These are phyloP conservation scores for Rhinogobio ventralis DNA, from an alignment of 2,797 vertebrate species.

Conservation along the genomic window DNA sequence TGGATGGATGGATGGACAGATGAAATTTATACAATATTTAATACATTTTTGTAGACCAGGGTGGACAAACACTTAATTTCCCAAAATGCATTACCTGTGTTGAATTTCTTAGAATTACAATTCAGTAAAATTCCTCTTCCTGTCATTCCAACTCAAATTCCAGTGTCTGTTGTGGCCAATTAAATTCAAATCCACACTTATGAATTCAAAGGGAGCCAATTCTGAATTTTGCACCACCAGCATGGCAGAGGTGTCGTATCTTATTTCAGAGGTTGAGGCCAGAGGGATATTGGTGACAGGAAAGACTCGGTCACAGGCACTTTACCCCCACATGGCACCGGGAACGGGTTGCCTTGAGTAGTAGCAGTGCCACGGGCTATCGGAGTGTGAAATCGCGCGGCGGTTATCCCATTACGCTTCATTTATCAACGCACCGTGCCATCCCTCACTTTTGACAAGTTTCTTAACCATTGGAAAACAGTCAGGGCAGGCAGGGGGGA, in stretches of 20 bases:
- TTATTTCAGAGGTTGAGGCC: slow-evolving; percentile 37
- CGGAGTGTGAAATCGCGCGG: slow-evolving; percentile 72
- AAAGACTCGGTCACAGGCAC: slow-evolving; percentile 30
- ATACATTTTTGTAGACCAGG: neutral
- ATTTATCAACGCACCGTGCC: slow-evolving; percentile 78
- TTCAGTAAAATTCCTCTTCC: neutral
- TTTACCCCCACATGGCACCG: slow-evolving; percentile 16
- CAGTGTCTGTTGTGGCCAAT: neutral
- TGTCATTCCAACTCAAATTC: neutral
- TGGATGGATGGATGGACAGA: neutral
- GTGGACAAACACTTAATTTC: neutral
- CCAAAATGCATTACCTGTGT: neutral
- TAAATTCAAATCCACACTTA: neutral
- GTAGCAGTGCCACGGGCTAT: slow-evolving; percentile 58
- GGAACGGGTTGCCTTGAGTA: slow-evolving; percentile 22
- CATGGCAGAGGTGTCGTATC: slow-evolving; percentile 38
- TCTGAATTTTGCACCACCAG: neutral
- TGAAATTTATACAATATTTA: too few species aligned
- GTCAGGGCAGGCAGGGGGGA: neutral
- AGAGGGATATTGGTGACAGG: slow-evolving; percentile 30
- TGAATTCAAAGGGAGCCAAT: neutral
- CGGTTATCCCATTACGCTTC: slow-evolving; percentile 81
- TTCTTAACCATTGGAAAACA: slow-evolving; percentile 78
- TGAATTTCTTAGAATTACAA: neutral
- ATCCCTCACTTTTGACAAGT: slow-evolving; percentile 86